Conservation (phyloP, 1,140 invertebrate species). For the Dolichoris vasculosae region DNA sequence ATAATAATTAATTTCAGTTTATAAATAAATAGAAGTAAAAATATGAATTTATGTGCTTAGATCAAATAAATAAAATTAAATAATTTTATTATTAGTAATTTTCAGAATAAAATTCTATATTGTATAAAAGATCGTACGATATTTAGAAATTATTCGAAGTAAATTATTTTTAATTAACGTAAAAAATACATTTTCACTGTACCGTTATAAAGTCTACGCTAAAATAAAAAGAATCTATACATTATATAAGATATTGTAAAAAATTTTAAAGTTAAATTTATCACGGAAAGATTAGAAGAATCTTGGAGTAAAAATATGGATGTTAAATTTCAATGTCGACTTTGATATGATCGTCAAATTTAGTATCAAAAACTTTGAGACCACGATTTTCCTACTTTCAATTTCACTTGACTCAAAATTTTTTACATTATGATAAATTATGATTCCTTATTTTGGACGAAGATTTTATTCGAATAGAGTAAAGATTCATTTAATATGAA, state of each 20-base stretch:
- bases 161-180: too few relatives aligned
- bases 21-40: too few relatives aligned
- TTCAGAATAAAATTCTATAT: too few relatives aligned
- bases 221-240: background rate
- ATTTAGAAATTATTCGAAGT: too few relatives aligned
- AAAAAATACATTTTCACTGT: too few relatives aligned
- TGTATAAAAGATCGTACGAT: too few relatives aligned
- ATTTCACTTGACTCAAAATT: background rate
- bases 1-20: too few relatives aligned
- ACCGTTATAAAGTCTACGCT: too few relatives aligned
- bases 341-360: background rate
- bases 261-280: background rate
- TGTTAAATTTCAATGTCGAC: constrained; percentile 1
- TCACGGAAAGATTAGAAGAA: background rate
- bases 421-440: constrained; percentile 6
- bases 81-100: too few relatives aligned
- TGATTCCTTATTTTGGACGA: background rate
- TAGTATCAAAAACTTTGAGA: background rate
- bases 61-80: too few relatives aligned
- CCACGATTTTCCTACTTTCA: background rate
- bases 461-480: constrained; percentile 3
- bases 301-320: background rate
- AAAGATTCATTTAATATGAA: constrained; percentile 11
- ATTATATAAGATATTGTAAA: background rate
- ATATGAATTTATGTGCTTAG: too few relatives aligned